Conservation (phyloP, 2,888 invertebrate genomes). For the Tetragnatha montana region DNA sequence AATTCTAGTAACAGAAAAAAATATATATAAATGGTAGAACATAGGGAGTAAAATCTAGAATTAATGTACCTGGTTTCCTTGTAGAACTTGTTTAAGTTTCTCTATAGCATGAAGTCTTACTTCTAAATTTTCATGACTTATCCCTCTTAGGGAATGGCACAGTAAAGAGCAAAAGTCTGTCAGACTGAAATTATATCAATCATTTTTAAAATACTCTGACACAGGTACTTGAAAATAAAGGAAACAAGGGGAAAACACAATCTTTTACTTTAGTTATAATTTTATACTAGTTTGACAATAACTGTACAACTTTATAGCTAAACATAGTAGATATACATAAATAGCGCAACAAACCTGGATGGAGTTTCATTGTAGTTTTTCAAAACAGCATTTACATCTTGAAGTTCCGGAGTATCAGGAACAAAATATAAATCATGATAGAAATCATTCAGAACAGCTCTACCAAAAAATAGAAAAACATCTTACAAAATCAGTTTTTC, state of each 20-base stretch:
- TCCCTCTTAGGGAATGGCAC: slow-evolving; percentile 75
- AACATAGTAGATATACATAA: neutral
- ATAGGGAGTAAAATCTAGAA: too few species aligned
- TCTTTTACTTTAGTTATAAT: neutral
- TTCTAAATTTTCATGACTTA: slow-evolving; percentile 85
- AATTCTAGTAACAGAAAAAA: too few species aligned
- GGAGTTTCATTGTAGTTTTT: slow-evolving; percentile 71
- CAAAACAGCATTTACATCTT: slow-evolving; percentile 79
- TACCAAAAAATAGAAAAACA: slow-evolving; percentile 59
- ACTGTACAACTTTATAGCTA: neutral
- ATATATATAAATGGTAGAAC: too few species aligned
- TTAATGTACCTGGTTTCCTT: slow-evolving; percentile 78
- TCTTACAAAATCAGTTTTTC: neutral
- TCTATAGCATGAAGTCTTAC: slow-evolving; percentile 85
- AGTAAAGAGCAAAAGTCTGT: slow-evolving; percentile 73
- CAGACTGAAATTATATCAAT: slow-evolving; percentile 62
- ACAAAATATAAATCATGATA: slow-evolving; percentile 91
- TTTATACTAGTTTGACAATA: neutral
- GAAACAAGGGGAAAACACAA: neutral
- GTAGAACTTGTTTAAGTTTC: slow-evolving; percentile 83
- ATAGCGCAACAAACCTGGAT: slow-evolving; percentile 51
- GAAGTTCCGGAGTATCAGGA: slow-evolving; percentile 82
- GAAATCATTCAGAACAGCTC: slow-evolving; percentile 81
- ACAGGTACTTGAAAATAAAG: neutral
- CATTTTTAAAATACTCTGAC: neutral